Evolutionary conservation across 2,113 vertebrate species (phyloP).

Genomic region (Lepidiolamprologus cunningtoni): DNA sequence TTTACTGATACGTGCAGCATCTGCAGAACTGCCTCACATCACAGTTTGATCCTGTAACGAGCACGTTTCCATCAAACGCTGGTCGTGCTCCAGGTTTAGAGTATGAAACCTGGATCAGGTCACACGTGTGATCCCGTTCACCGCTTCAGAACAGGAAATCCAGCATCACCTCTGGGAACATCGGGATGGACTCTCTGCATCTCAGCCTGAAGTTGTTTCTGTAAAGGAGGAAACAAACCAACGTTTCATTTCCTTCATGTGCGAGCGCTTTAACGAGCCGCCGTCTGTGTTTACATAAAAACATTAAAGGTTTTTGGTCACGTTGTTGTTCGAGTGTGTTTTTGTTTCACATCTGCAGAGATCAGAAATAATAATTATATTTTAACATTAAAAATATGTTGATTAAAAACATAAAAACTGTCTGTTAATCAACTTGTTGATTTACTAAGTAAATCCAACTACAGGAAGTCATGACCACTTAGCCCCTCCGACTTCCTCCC

Average conservation of each 20-base stretch:
- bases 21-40: not conserved
- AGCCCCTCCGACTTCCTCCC: not conserved
- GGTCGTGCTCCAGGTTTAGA: not conserved
- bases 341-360: not conserved
- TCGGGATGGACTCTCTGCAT: not conserved
- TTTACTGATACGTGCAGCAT: not conserved
- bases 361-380: fast-evolving
- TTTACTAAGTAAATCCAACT: not conserved
- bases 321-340: not conserved
- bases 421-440: not conserved
- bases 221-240: fast-evolving
- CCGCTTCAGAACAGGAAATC: not conserved
- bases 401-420: not conserved
- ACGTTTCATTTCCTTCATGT: fast-evolving
- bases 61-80: not conserved
- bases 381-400: not conserved
- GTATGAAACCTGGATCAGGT: not conserved
- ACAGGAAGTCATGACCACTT: not conserved
- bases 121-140: not conserved
- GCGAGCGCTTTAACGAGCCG: not conserved
- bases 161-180: not conserved
- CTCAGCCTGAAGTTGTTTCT: not conserved
- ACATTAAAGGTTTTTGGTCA: not conserved
- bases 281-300: not conserved
- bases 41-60: not conserved